phyloP scores from a whole-genome alignment of 37 sponge, comb jelly and placozoan genomes.

The Theonella swinhoei region DNA sequence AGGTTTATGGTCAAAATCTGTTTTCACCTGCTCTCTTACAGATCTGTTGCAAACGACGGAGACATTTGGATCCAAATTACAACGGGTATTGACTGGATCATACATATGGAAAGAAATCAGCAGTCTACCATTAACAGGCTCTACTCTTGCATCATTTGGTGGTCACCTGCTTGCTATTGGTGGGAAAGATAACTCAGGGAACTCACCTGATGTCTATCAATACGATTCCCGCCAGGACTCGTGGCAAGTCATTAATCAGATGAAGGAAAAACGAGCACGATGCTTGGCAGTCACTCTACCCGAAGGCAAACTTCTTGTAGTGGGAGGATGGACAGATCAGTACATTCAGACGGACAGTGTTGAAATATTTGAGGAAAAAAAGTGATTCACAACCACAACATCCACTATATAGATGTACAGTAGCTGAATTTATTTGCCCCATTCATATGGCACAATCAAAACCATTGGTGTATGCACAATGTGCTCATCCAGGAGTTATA shows the following conservation, averaged over 20 bases:
- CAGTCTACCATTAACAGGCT: neutral
- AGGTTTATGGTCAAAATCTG: no score
- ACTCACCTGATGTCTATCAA: neutral
- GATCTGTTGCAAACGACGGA: neutral
- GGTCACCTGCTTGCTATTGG: neutral
- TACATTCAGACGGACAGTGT: no score
- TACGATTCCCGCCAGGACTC: neutral
- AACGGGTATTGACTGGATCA: neutral
- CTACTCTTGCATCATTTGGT: neutral
- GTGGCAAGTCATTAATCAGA: neutral
- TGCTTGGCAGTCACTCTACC: neutral
- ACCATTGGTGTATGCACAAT: no score
- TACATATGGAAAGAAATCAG: neutral
- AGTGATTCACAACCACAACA: no score
- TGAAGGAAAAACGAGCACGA: neutral
- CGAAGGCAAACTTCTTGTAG: neutral
- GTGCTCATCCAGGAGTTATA: no score
- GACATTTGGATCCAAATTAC: neutral
- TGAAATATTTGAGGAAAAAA: no score
- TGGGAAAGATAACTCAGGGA: neutral
- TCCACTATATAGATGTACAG: no score
- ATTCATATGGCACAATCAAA: no score
- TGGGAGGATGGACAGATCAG: neutral
- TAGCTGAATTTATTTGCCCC: no score
- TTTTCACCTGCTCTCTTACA: neutral